Base-by-base conservation (phyloP, 2,888 invertebrate genomes). In the Ophioninae sp. region DNA sequence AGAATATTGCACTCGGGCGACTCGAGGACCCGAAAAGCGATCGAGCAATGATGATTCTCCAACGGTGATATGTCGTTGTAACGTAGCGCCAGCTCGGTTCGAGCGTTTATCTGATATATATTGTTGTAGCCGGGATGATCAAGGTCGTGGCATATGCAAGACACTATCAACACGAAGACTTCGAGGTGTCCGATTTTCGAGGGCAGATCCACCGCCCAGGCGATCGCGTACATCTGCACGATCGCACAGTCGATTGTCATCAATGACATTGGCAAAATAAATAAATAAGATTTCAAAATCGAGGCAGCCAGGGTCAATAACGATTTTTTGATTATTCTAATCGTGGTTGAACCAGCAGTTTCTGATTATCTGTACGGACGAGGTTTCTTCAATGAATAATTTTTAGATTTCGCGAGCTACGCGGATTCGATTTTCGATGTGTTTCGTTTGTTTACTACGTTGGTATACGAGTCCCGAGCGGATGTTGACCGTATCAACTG, bases 41-140 rank as follows among this genome's bases (percentile, higher is more conserved):
- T 96, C 85, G 97, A 97, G 93, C 97, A 97, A 91, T 97, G 97
- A 92, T 97, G 97, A 93, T 97, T 97, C 93, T 97, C 97, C 91
- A 97, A 93, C 3, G 97, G 97, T 75, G 97, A 97, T 90, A 97
- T 97, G 93, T 97, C 97, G 93, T 97, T 97, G 93, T 97, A 97
- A 83, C 97, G 95, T 86, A 97, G 94, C 44, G 97, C 97, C 90
- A 97, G 93, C 91, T 97, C 97, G 64, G 97, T 97, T 89, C 96
- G 95, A 67, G 97, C 97, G 92, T 97, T 97, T 90, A 97, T 97
- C 93, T 96, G 96, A 93, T 96, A 96, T 88, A 96, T 96, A 91
- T 96, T 96, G 93, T 96, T 96, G 92, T 96, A 96, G 79, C 96
- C 96, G 21, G 96, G 96, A 94, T 96, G 96, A 92, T 96, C 96